Evolutionary conservation across 30 jellyfish, hydroid and myxozoan genomes (phyloP), one percentile per base, ranked within the genome.

Genomic region (Pseudorhiza aurosa): DNA sequence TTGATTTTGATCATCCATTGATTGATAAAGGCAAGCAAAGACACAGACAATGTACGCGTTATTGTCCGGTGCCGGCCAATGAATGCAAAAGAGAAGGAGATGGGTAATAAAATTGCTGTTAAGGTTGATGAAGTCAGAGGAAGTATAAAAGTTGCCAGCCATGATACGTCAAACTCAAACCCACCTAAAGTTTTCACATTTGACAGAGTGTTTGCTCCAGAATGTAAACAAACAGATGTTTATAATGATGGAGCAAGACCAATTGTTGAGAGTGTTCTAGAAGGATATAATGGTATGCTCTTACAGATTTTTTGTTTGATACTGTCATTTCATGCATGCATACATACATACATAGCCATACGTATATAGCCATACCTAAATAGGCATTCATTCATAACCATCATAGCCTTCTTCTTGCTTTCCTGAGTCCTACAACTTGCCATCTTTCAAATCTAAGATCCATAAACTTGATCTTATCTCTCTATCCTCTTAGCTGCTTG

Each of bases 131-230:
- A 91, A 85, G 88, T 74, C 19, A 64, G 96, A n/a, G 96, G 96
- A 30, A 31, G 85, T 5, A 90, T 91, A 0, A 91, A 96, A 6
- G 86, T 91, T 14, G 55, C 77, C 4, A 94, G 78, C 56, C 89
- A 94, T 18, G 88, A 65, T 15, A 18, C 82, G 17, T 29, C 81
- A 21, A 45, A 70, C 9, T 43, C 84, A 10, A 96, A 85, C 28
- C 96, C 95, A 8, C 98, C 98, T 15, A 91, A 91, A 72, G 96
- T 91, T 64, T 91, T 83, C 60, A 77, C 96, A 32, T 91, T 82
- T 85, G 98, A 91, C 73, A 59, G 96, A 49, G 98, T 91, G 1
- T 91, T 91, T 91, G 96, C 95, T n/a, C 96, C 98, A 17, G 96
- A 91, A 19, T 85, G 98, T 77, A 91, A 91, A 72, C 98, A 91